Base-by-base conservation (phyloP, 2,113 vertebrate species). In the Danionella cerebrum region DNA sequence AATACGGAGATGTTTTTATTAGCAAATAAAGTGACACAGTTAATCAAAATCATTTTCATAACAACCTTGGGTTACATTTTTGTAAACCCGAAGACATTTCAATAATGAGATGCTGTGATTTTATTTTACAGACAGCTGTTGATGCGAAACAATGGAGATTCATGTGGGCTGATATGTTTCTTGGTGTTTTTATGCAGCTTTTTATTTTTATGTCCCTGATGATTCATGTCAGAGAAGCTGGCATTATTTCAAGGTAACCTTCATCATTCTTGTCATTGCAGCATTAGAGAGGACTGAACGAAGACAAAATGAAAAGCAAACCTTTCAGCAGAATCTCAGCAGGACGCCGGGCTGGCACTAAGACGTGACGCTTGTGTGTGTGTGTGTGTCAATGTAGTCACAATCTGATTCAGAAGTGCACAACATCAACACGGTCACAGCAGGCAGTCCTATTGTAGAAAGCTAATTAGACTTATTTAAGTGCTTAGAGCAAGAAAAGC, bases 401-500 rank as follows among this genome's bases (percentile, higher is more conserved):
- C 42, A 35, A 12, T 48, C 7, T 50, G 38, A 45, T 31, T 39
- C 24, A 65, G 39, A 54, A 65, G 27, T 47, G 57, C 10, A 50
- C 21, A 36, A 11, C 27, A 14, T 45, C 47, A 38, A 29, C 35
- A 54, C 6, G 38, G 16, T 45, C 50, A 2, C 57, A 31, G 55
- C 18, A 29, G 48, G 48, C 4, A n/a, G 25, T 39, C 39, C 22
- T 44, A 29, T 66, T 50, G 25, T 25, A 69, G 58, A 39, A 24
- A 53, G 57, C 44, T 38, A 62, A 63, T 64, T 74, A 48, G 38
- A 31, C 22, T 31, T 44, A 18, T 53, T 63, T 51, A 41, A 62
- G 16, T 14, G 31, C 13, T 41, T 16, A 11, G 2, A 51, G 39
- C 19, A 33, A 14, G 57, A 31, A 69, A 35, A n/a, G 16, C n/a